These are phyloP conservation scores for Pagetopsis macropterus DNA, from an alignment of 2,797 vertebrate species.

Conservation along the genomic window DNA sequence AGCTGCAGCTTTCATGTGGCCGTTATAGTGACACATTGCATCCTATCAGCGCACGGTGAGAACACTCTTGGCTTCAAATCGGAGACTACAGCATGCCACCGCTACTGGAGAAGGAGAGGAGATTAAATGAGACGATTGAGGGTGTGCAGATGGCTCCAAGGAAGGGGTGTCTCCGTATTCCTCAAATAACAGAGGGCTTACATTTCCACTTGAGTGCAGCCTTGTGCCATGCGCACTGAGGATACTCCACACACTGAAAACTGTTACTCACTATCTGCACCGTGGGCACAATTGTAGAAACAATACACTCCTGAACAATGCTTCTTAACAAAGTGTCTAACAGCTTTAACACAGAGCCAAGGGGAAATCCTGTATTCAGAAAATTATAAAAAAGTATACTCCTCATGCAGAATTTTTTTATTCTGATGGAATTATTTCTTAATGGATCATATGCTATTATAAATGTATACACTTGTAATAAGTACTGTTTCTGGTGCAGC, in stretches of 20 bases:
- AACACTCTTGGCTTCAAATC: conserved; percentile 33
- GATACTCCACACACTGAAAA: conserved; percentile 18
- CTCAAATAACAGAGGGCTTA: conserved; percentile 41
- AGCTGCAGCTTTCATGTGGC: conserved; percentile 48
- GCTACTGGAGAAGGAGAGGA: neutral
- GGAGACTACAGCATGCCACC: conserved; percentile 17
- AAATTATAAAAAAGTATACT: neutral
- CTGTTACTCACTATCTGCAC: conserved; percentile 27
- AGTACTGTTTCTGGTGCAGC: neutral
- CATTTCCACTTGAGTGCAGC: conserved; percentile 35
- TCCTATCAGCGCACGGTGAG: conserved; percentile 41
- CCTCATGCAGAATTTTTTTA: neutral
- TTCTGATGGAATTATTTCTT: neutral
- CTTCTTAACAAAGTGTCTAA: conserved; percentile 2
- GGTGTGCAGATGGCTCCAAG: conserved; percentile 8
- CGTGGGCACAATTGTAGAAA: conserved; percentile 15
- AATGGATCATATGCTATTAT: neutral
- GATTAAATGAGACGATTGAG: conserved; percentile 5
- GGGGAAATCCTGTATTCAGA: neutral
- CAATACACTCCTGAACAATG: neutral
- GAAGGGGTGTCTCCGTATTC: conserved; percentile 18
- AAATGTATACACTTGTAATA: neutral
- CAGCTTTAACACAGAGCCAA: neutral
- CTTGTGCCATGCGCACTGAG: conserved; percentile 61
- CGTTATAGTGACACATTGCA: conserved; percentile 42